Conservation (phyloP, 23 tunicate genomes). For the Halocynthia aurantium region DNA sequence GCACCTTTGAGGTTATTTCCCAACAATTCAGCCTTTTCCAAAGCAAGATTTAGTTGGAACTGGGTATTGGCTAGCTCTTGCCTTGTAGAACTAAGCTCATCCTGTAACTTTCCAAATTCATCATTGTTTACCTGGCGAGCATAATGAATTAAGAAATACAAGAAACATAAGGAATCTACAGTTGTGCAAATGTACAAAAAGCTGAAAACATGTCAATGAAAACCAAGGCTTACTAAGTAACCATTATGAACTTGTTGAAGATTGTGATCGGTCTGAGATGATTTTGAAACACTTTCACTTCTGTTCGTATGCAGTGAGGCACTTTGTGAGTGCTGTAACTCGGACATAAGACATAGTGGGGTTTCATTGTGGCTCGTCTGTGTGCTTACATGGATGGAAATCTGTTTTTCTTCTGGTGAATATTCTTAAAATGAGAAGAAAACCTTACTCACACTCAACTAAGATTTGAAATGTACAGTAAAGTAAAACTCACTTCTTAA, state of each 20-base stretch:
- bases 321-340: neutral
- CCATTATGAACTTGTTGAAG: neutral
- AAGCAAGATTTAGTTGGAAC: no score
- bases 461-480: neutral
- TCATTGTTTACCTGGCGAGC: no score
- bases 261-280: conserved; percentile 42
- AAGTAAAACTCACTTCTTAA: no score
- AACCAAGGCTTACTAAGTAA: conserved; percentile 1
- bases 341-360: conserved; percentile 9
- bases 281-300: neutral
- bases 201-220: neutral
- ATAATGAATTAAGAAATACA: no score
- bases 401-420: neutral
- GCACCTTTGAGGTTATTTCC: no score
- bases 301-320: neutral
- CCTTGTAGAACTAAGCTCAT: no score
- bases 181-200: neutral
- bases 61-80: no score
- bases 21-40: no score
- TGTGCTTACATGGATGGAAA: conserved; percentile 1
- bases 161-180: no score
- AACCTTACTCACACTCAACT: neutral
- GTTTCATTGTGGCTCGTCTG: conserved; percentile 10
- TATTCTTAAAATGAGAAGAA: neutral
- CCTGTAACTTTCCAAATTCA: no score